Evolutionary conservation across 2,888 invertebrate genomes (phyloP), one percentile per base, ranked within the genome.

Genomic region (Drosophila prostipennis): DNA sequence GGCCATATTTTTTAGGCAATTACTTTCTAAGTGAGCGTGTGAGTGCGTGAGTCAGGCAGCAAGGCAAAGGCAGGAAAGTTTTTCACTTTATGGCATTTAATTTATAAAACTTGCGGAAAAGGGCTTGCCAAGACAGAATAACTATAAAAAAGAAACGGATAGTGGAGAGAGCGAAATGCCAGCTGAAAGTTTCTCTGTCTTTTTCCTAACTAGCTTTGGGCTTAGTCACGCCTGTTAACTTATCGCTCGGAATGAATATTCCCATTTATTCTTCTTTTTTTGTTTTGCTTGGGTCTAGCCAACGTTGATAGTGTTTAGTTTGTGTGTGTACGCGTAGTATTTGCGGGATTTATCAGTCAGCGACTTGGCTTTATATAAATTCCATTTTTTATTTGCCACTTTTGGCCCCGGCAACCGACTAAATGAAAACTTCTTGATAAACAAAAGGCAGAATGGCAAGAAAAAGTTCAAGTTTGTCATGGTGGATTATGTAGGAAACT

Each of bases 1-100:
- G 48, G 34, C 55, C 49, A 58, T 79, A 79, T 77, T 69, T 79
- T 81, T 83, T 78, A 64, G 79, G 87, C 80, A 82, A 82, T 82
- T 82, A 87, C 81, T 87, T 82, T 83, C 87, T 70, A 80, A 86
- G 79, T 72, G 72, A 70, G 64, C 70, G 64, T 65, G 68, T 32
- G 54, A 71, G 63, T 80, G 87, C 79, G 80, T 80, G 79, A 78
- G 77, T 76, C 77, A 72, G 78, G 68, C 86, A 72, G 11, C 34
- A 34, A 34, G 79, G 56, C 80, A 79, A 34, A 34, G 79, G 56
- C 80, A 79, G 46, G 75, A 87, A 82, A 86, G 87, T 86, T 86
- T 82, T 74, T 72, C 74, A 72, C 78, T 79, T 79, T 79, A 79
- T 72, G 61, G 74, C 77, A 42, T 73, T 77, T 72, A 72, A 53